Evolutionary conservation across 1,140 invertebrate genomes (phyloP), one percentile per base, ranked within the genome.

Genomic region (Diuraphis noxia): DNA sequence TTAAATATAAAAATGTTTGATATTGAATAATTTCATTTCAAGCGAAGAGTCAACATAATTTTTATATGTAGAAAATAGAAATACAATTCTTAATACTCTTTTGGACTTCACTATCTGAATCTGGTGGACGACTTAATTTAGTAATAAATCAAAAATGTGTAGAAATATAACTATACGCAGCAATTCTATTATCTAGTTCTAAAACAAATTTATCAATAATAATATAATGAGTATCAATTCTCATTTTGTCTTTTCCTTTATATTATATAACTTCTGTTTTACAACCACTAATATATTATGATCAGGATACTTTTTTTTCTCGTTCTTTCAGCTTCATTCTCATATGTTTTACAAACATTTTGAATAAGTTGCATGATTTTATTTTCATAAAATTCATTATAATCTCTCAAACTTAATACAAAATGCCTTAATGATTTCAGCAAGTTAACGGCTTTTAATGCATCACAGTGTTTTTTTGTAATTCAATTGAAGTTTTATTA

Each of bases 21-120:
- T 38, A 79, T 79, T 79, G 77, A 79, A 79, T 79, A 79, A 79
- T 79, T 79, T 79, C 13, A 79, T 79, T 79, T 79, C 36, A 79
- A 79, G 77, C 38, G 77, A 79, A 38, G 34, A 21, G 36, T 79
- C 77, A 79, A 79, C 77, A 79, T 79, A 34, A 79, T 79, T 79
- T 79, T 79, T 79, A 79, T 79, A 79, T 79, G 77, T 79, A 38
- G 36, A 79, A 79, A 38, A 36, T 79, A 38, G 36, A 79, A 79
- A 38, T 79, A 79, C 77, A 79, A 79, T 79, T 79, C n/a, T 79
- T 79, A 38, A 79, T 79, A 21, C 77, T 79, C 77, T 79, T 23
- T 79, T 79, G 77, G 77, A 79, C 77, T 79, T 38, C 77, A 79
- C 77, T 79, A 79, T 79, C 77, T 79, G 77, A 79, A 77, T 77